Evolutionary conservation across 1,140 invertebrate species (phyloP).

Genomic region (Procambarus virginalis): DNA sequence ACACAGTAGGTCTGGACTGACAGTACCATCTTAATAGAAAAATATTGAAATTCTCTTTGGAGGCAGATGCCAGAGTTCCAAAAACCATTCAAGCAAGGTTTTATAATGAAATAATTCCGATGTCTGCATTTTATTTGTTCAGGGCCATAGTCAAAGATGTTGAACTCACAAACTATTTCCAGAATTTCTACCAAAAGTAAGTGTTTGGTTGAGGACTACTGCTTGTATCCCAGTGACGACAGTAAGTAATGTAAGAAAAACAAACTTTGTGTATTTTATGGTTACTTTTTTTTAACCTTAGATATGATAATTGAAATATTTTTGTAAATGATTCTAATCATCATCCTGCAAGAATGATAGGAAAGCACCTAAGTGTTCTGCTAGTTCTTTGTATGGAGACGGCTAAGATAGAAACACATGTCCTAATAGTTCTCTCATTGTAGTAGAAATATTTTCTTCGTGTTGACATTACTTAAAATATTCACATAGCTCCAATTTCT

Average conservation of each 20-base stretch:
- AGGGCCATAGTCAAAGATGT: not conserved
- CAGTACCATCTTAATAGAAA: not conserved
- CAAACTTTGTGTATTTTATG: conserved; percentile 63
- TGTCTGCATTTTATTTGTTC: not conserved
- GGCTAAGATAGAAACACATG: conserved; percentile 13
- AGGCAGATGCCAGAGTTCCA: not conserved
- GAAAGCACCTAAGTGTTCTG: conserved; percentile 16
- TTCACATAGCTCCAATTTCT: not conserved
- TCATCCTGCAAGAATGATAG: not conserved
- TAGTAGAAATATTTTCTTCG: conserved; percentile 37
- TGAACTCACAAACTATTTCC: conserved; percentile 20
- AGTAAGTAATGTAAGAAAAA: conserved; percentile 65
- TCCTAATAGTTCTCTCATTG: conserved; percentile 10
- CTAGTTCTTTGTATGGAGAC: conserved; percentile 1
- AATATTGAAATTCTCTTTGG: not conserved
- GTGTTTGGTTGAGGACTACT: conserved; percentile 55
- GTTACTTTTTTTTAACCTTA: conserved; percentile 46
- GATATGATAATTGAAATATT: conserved; percentile 17
- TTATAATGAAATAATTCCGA: not conserved
- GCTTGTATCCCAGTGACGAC: conserved; percentile 49
- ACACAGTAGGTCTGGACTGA: conserved; percentile 60
- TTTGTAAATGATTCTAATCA: conserved; percentile 20
- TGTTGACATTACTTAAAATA: conserved; percentile 28
- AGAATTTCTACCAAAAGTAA: conserved; percentile 23
- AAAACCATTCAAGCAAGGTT: not conserved